Evolutionary conservation across 1,140 invertebrate species (phyloP).

Genomic region (Ceratina calcarata): DNA sequence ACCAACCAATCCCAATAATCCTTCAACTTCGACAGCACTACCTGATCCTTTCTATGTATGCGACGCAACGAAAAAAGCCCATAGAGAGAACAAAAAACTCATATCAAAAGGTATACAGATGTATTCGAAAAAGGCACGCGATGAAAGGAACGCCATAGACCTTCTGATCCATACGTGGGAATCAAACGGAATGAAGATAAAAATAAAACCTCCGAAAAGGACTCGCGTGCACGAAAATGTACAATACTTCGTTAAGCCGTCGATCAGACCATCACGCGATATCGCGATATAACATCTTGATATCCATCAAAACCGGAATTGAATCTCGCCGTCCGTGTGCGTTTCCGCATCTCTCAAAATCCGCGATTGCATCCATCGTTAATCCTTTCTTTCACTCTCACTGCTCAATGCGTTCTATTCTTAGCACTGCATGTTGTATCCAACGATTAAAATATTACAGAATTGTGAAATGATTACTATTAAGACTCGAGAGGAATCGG

Average conservation of each 20-base stretch:
- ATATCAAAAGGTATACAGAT: neutral
- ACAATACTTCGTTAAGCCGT: conserved; percentile 32
- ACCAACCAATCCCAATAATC: neutral
- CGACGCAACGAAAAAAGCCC: neutral
- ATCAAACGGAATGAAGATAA: neutral
- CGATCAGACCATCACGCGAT: conserved; percentile 9
- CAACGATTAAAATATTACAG: too few relatives aligned
- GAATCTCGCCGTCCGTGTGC: conserved; percentile 23
- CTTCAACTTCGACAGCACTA: neutral
- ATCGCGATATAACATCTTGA: conserved; percentile 8
- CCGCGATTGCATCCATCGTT: too few relatives aligned
- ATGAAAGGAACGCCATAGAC: too few relatives aligned
- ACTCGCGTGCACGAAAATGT: neutral
- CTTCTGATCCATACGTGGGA: too few relatives aligned
- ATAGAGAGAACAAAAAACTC: neutral
- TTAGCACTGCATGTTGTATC: neutral
- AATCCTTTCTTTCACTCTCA: too few relatives aligned
- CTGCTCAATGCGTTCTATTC: too few relatives aligned
- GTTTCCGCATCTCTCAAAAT: neutral
- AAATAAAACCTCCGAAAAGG: neutral
- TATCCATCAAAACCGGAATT: conserved; percentile 25
- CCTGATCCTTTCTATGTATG: too few relatives aligned
- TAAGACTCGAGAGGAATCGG: neutral
- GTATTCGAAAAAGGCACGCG: neutral
- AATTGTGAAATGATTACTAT: too few relatives aligned